Base-by-base conservation (phyloP, 1,140 invertebrate genomes). In the Probaryconus sp. region DNA sequence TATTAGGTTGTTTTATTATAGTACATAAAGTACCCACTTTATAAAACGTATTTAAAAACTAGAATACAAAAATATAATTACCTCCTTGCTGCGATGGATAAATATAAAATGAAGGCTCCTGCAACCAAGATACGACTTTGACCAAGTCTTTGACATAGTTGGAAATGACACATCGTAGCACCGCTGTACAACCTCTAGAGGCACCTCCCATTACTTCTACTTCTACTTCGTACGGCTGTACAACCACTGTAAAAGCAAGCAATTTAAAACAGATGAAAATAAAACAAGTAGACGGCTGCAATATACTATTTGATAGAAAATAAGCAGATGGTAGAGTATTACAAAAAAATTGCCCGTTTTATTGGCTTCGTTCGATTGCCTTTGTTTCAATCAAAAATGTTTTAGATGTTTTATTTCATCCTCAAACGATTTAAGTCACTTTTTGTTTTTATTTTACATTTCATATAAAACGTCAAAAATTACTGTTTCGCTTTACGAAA, bases 61-160 rank as follows among this genome's bases (percentile, higher is more conserved):
- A 14, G 18, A 20, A 48, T 21, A 30, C 6, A 40, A 55, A 56
- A 28, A 30, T 43, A 50, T 63, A 30, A 85, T 89, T 89, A 94
- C 92, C 93, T 89, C 92, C 92, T 90, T 93, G 92, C 42, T 92
- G 81, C 42, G 92, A 93, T 61, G 92, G 93, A 79, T 93, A 93
- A 76, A 94, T 93, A 84, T 92, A 92, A 83, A 93, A 92, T 31
- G 90, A 89, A 17, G 92, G 91, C 79, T 94, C 95, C 84, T 91
- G 93, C 69, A 92, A 89, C 95, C 95, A 96, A 16, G 93, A 93
- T 31, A 94, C 93, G 17, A 96, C 94, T 79, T 92, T 90, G 47
- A 96, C 94, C 83, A 94, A 90, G 81, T 95, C 93, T 83, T 92
- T 93, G 70, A 95, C 93, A 83, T 93, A 94, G 77, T 91, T 91